Base-by-base conservation (phyloP, 1,140 invertebrate species). In the Papilio polytes region DNA sequence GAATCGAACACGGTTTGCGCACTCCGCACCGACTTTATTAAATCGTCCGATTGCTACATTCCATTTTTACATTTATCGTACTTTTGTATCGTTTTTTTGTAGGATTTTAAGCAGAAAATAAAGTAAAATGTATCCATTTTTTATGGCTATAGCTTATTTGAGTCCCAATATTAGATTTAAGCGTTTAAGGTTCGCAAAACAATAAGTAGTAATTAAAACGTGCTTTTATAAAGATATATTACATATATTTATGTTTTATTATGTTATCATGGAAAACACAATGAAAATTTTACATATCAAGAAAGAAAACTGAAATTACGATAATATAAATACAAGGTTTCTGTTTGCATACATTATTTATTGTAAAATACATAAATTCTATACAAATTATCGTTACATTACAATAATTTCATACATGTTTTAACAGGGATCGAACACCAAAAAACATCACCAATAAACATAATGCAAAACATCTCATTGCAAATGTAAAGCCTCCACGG, bases 391-490 rank as follows among this genome's bases (percentile, higher is more conserved):
- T 41, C 36, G 0, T 63, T 72, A 41, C 8, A 72, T 72, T 51
- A 26, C 31, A 73, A 59, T 77, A 53, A 77, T 77, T 77, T 9
- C 4, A 56, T 31, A 18, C 48, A 73, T n/a, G 31, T 44, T 73
- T 73, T 0, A 46, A 73, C 18, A 20, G 46, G 20, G 48, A 59
- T 20, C 31, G 31, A 22, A 22, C 81, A 82, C 83, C 78, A 85
- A 88, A 86, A 84, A 48, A 74, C 22, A 44, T 88, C 86, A 91
- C 88, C 86, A 91, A 90, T 91, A 91, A 90, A 86, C 86, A 86
- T 89, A 91, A 91, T 91, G 87, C 85, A 82, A 91, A 66, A 88
- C 85, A 93, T 92, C 89, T 92, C 91, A 89, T 94, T 92, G 89
- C 83, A 84, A 89, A 66, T 66, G 63, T 92, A 89, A 91, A 91